Evolutionary conservation across 2,113 vertebrate genomes (phyloP).

Genomic region (Cottus gobio): DNA sequence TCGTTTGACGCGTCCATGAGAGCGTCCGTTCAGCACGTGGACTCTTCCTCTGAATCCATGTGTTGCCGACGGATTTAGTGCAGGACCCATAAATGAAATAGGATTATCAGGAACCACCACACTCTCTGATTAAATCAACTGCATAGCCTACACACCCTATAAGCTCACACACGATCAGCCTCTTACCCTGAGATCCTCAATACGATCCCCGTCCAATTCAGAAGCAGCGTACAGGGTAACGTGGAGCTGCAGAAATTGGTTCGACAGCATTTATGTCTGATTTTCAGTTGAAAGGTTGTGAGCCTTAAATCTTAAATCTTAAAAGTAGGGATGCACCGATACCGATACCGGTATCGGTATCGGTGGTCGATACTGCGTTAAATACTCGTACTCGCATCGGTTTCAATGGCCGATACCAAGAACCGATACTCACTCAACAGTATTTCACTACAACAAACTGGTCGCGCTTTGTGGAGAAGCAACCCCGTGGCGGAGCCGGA

Average conservation of each 20-base stretch:
- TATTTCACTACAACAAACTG: too few relatives aligned
- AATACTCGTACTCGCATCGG: too few relatives aligned
- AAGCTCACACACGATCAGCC: slow-evolving; percentile 61
- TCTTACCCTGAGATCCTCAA: slow-evolving; percentile 41
- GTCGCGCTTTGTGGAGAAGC: too few relatives aligned
- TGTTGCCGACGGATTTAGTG: slow-evolving; percentile 55
- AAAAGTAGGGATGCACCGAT: too few relatives aligned
- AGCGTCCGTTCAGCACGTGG: slow-evolving; percentile 56
- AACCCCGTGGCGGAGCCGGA: too few relatives aligned
- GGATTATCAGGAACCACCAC: slow-evolving; percentile 73
- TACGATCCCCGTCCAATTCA: slow-evolving; percentile 31
- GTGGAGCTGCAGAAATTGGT: slow-evolving; percentile 28
- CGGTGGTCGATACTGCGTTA: too few relatives aligned
- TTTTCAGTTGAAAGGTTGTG: slow-evolving; percentile 7
- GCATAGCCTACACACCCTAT: slow-evolving; percentile 64
- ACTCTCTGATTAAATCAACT: slow-evolving; percentile 73
- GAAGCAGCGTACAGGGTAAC: slow-evolving; percentile 5
- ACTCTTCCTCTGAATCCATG: slow-evolving; percentile 40
- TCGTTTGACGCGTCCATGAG: slow-evolving; percentile 29
- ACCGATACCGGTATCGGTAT: too few relatives aligned
- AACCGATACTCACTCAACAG: too few relatives aligned
- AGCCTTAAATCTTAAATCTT: too few relatives aligned
- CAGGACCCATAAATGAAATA: slow-evolving; percentile 68
- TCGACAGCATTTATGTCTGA: slow-evolving; percentile 14
- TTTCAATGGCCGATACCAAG: too few relatives aligned